Evolutionary conservation across 2,797 vertebrate species (phyloP), one percentile per base, ranked within the genome.

Genomic region (Lates japonicus): DNA sequence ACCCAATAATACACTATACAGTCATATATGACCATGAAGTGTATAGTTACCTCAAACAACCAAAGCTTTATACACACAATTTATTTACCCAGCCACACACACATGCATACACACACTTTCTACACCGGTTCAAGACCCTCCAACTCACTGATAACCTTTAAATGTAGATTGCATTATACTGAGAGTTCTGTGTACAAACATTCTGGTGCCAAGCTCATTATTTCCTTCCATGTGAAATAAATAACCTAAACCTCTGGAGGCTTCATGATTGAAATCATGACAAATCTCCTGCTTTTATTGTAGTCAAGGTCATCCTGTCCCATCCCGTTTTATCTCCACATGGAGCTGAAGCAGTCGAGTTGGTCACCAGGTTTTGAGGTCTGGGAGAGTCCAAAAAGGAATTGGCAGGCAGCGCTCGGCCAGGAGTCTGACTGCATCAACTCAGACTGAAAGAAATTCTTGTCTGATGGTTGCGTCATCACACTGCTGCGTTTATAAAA

Each of bases 141-240:
- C 37, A 48, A 70, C 76, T 69, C 60, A 35, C n/a, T 17, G n/a
- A 78, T 70, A 62, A 78, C 66, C 66, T 55, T 58, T 69, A n/a
- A 81, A 68, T 44, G 70, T 48, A 74, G 54, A 78, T 22, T 42
- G 9, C 25, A 22, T 54, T 58, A 59, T 17, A 39, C n/a, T 19
- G 11, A 29, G 7, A 20, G 14, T 9, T 9, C 54, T 25, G 20
- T 33, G 68, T 12, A 25, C 54, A 70, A 51, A 51, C 31, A 8
- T 22, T 41, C 8, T 7, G 3, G 46, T 29, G 35, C 35, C 41
- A 1, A 54, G 42, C 55, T 70, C 51, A 54, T 61, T 80, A 41
- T 42, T 29, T 77, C 4, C 22, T 31, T 44, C 61, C 48, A 31
- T 46, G 57, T 42, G 51, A 31, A 41, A 64, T 52, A 61, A 77